Conservation (phyloP, 53 echinoderm and acorn worm species). For the Holothuria scabra region DNA sequence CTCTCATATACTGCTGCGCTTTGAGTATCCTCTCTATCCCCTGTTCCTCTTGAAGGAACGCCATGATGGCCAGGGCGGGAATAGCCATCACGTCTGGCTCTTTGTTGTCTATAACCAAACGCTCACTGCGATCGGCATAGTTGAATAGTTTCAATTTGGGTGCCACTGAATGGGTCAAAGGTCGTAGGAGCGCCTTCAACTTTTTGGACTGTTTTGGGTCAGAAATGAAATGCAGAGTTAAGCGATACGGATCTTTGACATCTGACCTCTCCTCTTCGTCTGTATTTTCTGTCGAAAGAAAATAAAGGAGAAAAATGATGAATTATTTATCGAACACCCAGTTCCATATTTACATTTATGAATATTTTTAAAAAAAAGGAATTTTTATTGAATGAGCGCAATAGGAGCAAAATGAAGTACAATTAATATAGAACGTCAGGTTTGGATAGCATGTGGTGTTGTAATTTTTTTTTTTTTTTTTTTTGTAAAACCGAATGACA, state of each 20-base stretch:
- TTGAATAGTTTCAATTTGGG: conserved; percentile 66
- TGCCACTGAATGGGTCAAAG: conserved; percentile 54
- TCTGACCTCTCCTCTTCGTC: conserved; percentile 20
- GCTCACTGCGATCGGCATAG: conserved; percentile 63
- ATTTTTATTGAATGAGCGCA: too few species aligned
- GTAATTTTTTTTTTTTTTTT: too few species aligned
- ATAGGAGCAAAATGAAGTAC: too few species aligned
- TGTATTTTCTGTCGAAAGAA: conserved; percentile 3
- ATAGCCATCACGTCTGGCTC: conserved; percentile 49
- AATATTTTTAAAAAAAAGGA: too few species aligned
- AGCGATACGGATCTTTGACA: conserved; percentile 53
- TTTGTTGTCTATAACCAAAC: conserved; percentile 17
- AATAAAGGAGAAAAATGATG: neutral
- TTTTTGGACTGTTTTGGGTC: conserved; percentile 60
- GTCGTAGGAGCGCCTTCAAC: conserved; percentile 51
- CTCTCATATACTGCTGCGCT: conserved; percentile 61
- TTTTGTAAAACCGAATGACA: too few species aligned
- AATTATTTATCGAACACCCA: too few species aligned
- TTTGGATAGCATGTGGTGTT: too few species aligned
- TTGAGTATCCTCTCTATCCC: conserved; percentile 58
- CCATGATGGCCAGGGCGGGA: conserved; percentile 60
- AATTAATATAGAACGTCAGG: too few species aligned
- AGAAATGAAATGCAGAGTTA: conserved; percentile 71
- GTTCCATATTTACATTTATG: too few species aligned
- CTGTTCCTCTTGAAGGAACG: conserved; percentile 68